Evolutionary conservation across 1,140 invertebrate genomes (phyloP).

Genomic region (Ectropis grisescens): DNA sequence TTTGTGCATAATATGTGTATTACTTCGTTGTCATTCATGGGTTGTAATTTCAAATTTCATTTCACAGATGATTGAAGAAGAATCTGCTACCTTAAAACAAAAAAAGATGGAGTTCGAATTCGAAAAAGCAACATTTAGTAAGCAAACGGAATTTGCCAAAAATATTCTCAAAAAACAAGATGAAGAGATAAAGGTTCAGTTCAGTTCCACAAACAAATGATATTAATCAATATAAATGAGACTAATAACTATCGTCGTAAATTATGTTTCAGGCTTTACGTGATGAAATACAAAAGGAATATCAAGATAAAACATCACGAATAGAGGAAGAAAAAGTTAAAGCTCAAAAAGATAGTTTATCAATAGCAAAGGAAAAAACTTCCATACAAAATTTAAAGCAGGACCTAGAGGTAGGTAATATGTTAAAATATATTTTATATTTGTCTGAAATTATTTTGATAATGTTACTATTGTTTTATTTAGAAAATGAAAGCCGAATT

Average conservation of each 20-base stretch:
- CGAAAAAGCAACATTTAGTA: slow-evolving; percentile 56
- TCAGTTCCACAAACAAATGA: no score
- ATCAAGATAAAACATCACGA: slow-evolving; percentile 46
- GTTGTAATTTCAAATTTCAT: no score
- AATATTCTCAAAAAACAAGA: slow-evolving; percentile 58
- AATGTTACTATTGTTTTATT: slow-evolving; percentile 11
- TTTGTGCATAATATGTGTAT: no score
- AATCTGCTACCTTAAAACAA: slow-evolving; percentile 44
- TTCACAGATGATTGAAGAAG: slow-evolving; percentile 56
- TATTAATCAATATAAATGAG: no score
- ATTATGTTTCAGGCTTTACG: slow-evolving; percentile 31
- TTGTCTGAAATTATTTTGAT: no score
- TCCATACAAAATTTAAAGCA: slow-evolving; percentile 43
- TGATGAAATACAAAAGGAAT: slow-evolving; percentile 54
- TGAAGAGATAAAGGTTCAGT: slow-evolving; percentile 52
- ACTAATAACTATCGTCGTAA: no score
- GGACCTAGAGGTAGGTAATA: slow-evolving; percentile 56
- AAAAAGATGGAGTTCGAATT: slow-evolving; percentile 64
- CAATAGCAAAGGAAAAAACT: slow-evolving; percentile 50
- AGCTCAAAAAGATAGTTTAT: slow-evolving; percentile 34
- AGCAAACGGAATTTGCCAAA: slow-evolving; percentile 62
- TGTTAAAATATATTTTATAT: no score
- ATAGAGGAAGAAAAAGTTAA: slow-evolving; percentile 51
- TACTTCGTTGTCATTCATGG: no score
- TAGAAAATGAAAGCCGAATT: slow-evolving; percentile 59